Evolutionary conservation across 2,888 invertebrate genomes (phyloP).

Genomic region (Chironomus tentans): DNA sequence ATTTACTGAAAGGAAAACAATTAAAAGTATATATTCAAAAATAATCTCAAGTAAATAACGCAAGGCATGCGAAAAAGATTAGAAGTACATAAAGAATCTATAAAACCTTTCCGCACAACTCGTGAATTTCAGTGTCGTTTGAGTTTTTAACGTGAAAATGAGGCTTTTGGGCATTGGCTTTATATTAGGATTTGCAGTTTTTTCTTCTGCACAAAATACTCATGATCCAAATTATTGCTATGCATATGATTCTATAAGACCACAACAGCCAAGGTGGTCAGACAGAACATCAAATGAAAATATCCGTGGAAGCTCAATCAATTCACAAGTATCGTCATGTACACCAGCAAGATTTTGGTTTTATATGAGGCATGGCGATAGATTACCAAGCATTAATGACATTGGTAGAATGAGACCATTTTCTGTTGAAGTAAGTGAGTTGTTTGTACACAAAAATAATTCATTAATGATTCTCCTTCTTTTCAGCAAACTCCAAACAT

Average conservation of each 20-base stretch:
- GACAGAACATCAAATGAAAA: not conserved
- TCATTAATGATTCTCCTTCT: not conserved
- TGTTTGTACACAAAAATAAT: not conserved
- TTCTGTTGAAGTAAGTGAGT: not conserved
- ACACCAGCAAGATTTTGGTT: conserved; percentile 14
- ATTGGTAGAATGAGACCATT: not conserved
- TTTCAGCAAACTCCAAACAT: not conserved
- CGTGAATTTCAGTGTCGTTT: too few species aligned
- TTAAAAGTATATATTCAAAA: too few species aligned
- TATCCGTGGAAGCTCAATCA: not conserved
- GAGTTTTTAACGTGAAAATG: too few species aligned
- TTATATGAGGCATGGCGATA: not conserved
- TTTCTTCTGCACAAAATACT: not conserved
- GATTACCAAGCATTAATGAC: not conserved
- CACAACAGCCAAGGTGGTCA: not conserved
- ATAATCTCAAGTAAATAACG: too few species aligned
- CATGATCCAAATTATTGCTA: conserved; percentile 11
- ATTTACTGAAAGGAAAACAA: too few species aligned
- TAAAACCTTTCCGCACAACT: too few species aligned
- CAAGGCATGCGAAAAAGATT: too few species aligned
- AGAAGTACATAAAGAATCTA: too few species aligned
- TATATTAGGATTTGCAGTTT: too few species aligned
- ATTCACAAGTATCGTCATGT: not conserved
- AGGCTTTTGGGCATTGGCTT: too few species aligned
- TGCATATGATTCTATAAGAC: not conserved